These are phyloP conservation scores for Neolamprologus longior DNA, from an alignment of 2,113 vertebrate species.

Conservation along the genomic window DNA sequence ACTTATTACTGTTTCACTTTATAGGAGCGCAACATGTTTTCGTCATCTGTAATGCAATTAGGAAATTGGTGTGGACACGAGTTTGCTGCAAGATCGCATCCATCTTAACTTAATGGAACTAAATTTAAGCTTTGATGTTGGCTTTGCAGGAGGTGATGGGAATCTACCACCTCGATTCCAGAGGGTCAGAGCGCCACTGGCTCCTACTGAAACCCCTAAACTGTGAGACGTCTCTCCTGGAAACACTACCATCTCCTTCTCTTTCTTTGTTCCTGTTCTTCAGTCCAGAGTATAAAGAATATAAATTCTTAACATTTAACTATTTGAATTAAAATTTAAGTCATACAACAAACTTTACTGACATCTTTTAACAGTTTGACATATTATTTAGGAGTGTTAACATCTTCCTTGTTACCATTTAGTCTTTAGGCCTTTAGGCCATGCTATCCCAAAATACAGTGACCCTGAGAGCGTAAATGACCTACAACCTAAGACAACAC, in stretches of 20 bases:
- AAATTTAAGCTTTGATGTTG: not conserved
- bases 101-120: not conserved
- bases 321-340: not conserved
- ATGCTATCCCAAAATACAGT: not conserved
- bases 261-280: not conserved
- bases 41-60: not conserved
- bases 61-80: not conserved
- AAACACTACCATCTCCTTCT: not conserved
- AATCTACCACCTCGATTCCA: constrained; percentile 57
- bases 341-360: not conserved
- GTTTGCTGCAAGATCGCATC: not conserved
- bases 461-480: not conserved
- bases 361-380: not conserved
- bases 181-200: constrained; percentile 82
- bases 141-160: constrained; percentile 66
- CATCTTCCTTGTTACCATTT: not conserved
- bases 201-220: constrained; percentile 86
- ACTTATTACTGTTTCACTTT: not conserved
- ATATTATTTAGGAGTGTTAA: not conserved
- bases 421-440: not conserved
- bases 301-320: not conserved
- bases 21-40: not conserved
- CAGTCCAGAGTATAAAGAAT: not conserved
- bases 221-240: constrained; percentile 71
- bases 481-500: not conserved